Evolutionary conservation across 2,888 invertebrate genomes (phyloP).

Genomic region (Cancer borealis): DNA sequence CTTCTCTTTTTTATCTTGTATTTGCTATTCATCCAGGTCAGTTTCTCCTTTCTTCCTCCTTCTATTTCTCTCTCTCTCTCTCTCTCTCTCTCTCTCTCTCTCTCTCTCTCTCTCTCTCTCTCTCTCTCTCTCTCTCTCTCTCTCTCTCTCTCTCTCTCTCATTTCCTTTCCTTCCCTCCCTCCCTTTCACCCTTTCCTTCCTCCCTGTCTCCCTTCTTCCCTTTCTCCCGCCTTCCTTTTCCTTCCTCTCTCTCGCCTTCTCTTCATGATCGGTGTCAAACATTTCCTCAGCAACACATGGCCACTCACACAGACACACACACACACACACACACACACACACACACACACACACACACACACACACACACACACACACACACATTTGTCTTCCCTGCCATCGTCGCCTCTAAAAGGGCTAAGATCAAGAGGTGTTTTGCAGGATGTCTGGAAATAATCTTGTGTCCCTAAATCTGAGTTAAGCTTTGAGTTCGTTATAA

Average conservation of each 20-base stretch:
- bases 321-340: slow-evolving; percentile 34
- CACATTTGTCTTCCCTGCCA: not conserved
- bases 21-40: not conserved
- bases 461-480: too few species aligned
- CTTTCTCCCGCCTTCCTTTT: not conserved
- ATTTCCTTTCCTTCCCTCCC: not conserved
- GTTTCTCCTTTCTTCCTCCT: not conserved
- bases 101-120: not conserved
- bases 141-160: not conserved
- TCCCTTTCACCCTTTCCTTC: not conserved
- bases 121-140: not conserved
- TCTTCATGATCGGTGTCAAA: not conserved
- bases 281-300: not conserved
- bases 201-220: not conserved
- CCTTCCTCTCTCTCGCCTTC: not conserved
- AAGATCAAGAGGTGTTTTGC: not conserved
- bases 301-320: not conserved
- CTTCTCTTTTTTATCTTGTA: not conserved
- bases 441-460: not conserved
- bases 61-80: not conserved
- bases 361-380: not conserved
- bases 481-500: too few species aligned
- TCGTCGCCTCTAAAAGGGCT: not conserved
- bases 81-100: not conserved
- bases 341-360: slow-evolving; percentile 37